phyloP scores from a whole-genome alignment of 1,140 invertebrate genomes.

The Oncopodura yosiiana region DNA sequence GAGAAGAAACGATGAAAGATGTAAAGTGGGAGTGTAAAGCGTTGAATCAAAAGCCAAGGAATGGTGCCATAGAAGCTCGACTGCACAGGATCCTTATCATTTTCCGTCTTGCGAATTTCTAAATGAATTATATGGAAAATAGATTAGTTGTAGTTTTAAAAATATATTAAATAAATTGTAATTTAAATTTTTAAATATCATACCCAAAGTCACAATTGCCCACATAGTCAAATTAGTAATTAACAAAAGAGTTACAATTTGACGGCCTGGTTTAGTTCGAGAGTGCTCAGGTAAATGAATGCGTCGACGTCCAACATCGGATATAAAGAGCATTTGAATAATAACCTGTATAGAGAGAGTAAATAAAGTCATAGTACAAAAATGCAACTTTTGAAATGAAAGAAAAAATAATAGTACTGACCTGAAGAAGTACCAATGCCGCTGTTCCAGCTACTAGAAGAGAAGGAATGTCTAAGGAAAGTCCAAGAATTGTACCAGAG shows the following conservation, averaged over 20 bases:
- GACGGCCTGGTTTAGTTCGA: constrained; percentile 82
- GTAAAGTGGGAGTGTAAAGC: constrained; percentile 83
- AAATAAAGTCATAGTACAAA: neutral
- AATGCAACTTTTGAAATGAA: constrained; percentile 1
- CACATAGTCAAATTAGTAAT: constrained; percentile 93
- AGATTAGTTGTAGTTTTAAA: neutral
- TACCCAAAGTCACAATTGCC: constrained; percentile 92
- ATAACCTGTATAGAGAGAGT: constrained; percentile 55
- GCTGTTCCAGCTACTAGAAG: constrained; percentile 81
- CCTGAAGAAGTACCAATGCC: constrained; percentile 70
- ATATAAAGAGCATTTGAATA: constrained; percentile 86
- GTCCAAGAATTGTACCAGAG: constrained; percentile 64
- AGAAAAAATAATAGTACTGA: constrained; percentile 37
- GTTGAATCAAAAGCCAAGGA: constrained; percentile 87
- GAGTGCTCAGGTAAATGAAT: constrained; percentile 85
- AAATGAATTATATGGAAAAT: neutral
- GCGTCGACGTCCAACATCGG: constrained; percentile 79
- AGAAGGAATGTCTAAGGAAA: constrained; percentile 73
- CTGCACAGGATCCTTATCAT: constrained; percentile 45
- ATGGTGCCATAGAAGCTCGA: constrained; percentile 87
- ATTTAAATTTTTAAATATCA: constrained; percentile 82
- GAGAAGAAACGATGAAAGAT: constrained; percentile 97
- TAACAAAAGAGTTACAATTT: constrained; percentile 87
- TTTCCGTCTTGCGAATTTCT: constrained; percentile 12
- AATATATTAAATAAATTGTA: constrained; percentile 61